Percentiles rank a stretch among this genome's conserved stretches.
Conservation (phyloP, 2,888 invertebrate species). For the Pocota personata region DNA sequence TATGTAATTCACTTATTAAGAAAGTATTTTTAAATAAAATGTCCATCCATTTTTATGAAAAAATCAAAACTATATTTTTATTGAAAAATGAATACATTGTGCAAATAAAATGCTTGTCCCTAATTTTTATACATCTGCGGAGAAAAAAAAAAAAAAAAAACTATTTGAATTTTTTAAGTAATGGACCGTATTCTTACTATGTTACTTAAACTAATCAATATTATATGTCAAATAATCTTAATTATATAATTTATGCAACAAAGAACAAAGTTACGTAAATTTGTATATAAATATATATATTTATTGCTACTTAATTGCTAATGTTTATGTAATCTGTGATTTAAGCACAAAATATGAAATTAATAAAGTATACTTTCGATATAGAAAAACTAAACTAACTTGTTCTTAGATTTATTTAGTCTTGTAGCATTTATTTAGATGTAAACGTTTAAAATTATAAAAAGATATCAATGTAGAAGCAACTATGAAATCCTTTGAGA, state of each 20-base stretch:
- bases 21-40: constrained; percentile 47
- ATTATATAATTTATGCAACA: not conserved
- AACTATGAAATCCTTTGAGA: constrained; percentile 4
- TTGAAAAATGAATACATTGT: constrained; percentile 20
- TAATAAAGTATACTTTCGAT: constrained; percentile 61
- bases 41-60: constrained; percentile 71
- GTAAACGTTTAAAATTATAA: not conserved
- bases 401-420: constrained; percentile 35
- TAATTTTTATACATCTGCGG: constrained; percentile 51
- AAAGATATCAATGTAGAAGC: constrained; percentile 10
- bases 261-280: constrained; percentile 39
- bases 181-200: too few relatives aligned
- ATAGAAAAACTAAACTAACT: constrained; percentile 9
- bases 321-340: constrained; percentile 64
- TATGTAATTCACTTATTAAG: not conserved
- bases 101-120: constrained; percentile 50
- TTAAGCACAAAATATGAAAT: constrained; percentile 51
- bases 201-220: constrained; percentile 20
- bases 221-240: constrained; percentile 1
- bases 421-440: constrained; percentile 21
- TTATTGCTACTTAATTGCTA: constrained; percentile 36
- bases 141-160: constrained; percentile 2
- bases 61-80: constrained; percentile 54
- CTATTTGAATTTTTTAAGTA: too few relatives aligned
- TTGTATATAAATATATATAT: constrained; percentile 9